Evolutionary conservation across 2,888 invertebrate species (phyloP), one percentile per base, ranked within the genome.

Genomic region (Synanthedon formicaeformis): DNA sequence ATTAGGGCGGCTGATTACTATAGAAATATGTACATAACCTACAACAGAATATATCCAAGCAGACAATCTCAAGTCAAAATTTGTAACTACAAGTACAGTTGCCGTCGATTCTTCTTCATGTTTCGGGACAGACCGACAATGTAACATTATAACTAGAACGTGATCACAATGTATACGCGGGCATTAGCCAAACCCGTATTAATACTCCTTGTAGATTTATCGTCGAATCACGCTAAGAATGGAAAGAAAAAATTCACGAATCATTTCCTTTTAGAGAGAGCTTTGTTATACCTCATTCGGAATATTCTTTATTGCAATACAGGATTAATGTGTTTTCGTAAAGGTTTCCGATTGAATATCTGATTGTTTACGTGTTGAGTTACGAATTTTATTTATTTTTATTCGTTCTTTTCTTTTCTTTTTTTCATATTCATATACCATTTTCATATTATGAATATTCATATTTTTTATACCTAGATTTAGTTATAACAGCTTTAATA

Each of bases 221-320:
- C 57, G 51, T 55, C 41, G 53, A 56, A 53, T 50, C 55, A 50
- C 51, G 48, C 54, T 48, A 54, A 58, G 60, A 64, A 63, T 60
- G 58, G 57, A 59, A 34, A 58, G 58, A 61, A 61, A 63, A 63
- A 60, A 58, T 60, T 61, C 55, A 57, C 63, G 60, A 67, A 64
- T 67, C 60, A 64, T 66, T 66, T 62, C 62, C 61, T 60, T 58
- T 59, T 61, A 61, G 53, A 50, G 18, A 16, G 12, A 16, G 49
- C 49, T 49, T 49, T 49, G 49, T 49, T 49, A 49, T 45, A 45
- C 45, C 45, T 45, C 49, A 16, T 49, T 49, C 49, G 18, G 23
- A 49, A 49, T 49, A 49, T 49, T 49, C 49, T 49, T 49, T 18
- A 49, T 49, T 18, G 49, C 49, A 14, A 49, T 49, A 49, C 49